Percentiles rank a stretch among this genome's conserved stretches.
These are phyloP conservation scores for Galerucella nymphaeae DNA, from an alignment of 2,888 invertebrate species.

Conservation along the genomic window DNA sequence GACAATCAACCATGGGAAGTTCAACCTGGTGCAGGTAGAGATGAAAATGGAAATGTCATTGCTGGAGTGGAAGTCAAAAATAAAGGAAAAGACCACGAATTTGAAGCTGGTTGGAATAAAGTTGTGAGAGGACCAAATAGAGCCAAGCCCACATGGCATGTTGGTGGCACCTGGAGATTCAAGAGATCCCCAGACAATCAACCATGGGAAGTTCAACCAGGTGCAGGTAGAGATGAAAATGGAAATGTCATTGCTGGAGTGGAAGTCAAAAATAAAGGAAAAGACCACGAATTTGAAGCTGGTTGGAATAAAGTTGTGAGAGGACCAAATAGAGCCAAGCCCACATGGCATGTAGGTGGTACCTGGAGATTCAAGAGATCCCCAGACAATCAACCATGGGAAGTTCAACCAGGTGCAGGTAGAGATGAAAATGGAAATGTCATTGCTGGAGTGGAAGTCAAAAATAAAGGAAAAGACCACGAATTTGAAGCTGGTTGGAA, in stretches of 20 bases:
- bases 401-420: neutral
- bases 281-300: slow-evolving; percentile 42
- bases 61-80: slow-evolving; percentile 37
- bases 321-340: slow-evolving; percentile 41
- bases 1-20: slow-evolving; percentile 36
- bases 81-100: slow-evolving; percentile 39
- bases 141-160: slow-evolving; percentile 43
- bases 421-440: slow-evolving; percentile 9
- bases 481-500: slow-evolving; percentile 8
- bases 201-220: slow-evolving; percentile 39
- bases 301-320: slow-evolving; percentile 42
- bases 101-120: slow-evolving; percentile 43
- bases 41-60: slow-evolving; percentile 40
- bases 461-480: neutral
- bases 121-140: slow-evolving; percentile 40
- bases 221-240: slow-evolving; percentile 30
- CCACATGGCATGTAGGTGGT: slow-evolving; percentile 44
- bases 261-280: slow-evolving; percentile 39
- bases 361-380: slow-evolving; percentile 16
- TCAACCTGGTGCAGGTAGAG: slow-evolving; percentile 33
- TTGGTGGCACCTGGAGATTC: slow-evolving; percentile 41
- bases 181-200: slow-evolving; percentile 12
- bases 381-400: slow-evolving; percentile 10
- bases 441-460: slow-evolving; percentile 8
- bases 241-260: slow-evolving; percentile 40